A percentile compares a stretch with the other conserved stretches of the same genome.
These are phyloP conservation scores for Peromyscus attwateri DNA, from an alignment of 2,797 vertebrate genomes.

Conservation along the genomic window DNA sequence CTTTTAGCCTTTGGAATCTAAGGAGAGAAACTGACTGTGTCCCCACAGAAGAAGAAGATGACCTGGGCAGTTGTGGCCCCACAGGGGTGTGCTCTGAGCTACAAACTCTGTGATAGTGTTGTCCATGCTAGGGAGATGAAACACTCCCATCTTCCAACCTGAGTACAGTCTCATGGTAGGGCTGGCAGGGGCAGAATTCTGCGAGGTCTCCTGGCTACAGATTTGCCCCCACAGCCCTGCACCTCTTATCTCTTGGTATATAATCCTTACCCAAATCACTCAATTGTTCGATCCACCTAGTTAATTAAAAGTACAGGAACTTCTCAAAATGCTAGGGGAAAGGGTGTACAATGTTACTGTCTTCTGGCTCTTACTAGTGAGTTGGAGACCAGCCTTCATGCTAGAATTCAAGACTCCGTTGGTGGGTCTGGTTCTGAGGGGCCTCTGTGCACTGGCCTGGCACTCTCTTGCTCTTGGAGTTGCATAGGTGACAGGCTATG, in stretches of 20 bases:
- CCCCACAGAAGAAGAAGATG: background rate
- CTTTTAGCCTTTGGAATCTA: background rate
- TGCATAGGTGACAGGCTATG: conserved; percentile 58
- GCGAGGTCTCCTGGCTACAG: background rate
- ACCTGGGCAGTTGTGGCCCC: background rate
- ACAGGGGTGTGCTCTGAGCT: background rate
- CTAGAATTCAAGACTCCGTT: conserved; percentile 1
- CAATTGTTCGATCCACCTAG: background rate
- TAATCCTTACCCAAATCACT: conserved; percentile 39
- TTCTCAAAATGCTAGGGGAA: conserved; percentile 52
- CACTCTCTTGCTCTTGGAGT: conserved; percentile 31
- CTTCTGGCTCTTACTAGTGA: background rate
- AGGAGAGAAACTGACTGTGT: background rate
- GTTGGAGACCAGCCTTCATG: background rate
- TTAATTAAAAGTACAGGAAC: conserved; percentile 39
- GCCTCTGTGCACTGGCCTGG: background rate
- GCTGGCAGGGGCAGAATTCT: background rate
- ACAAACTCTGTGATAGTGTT: background rate
- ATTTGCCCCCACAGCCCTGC: background rate
- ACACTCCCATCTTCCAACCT: background rate
- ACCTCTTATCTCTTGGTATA: background rate
- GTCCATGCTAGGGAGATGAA: background rate
- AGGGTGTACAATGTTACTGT: rapidly evolving
- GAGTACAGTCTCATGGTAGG: background rate
- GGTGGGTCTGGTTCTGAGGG: conserved; percentile 26